These are phyloP conservation scores for Apodemia duryi DNA, from an alignment of 2,888 invertebrate species.

Conservation along the genomic window DNA sequence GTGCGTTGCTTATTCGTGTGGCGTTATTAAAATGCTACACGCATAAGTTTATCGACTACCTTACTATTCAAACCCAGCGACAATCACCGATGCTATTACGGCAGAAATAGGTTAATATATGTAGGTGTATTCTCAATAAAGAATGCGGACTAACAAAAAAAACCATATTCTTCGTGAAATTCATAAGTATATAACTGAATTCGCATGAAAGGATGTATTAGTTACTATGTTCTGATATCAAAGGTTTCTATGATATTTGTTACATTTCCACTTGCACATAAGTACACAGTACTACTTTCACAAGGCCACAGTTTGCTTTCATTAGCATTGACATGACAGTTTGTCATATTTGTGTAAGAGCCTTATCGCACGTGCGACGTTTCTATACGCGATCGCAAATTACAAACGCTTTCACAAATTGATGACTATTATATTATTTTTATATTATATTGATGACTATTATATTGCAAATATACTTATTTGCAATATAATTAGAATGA, in stretches of 20 bases:
- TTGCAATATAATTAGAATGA: not conserved
- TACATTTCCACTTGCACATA: not conserved
- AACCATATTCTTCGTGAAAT: not conserved
- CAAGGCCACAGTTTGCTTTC: slow-evolving; percentile 9
- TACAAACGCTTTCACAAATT: slow-evolving; percentile 12
- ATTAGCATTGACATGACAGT: slow-evolving; percentile 11
- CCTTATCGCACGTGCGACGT: slow-evolving; percentile 12
- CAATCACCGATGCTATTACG: no score
- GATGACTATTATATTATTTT: no score
- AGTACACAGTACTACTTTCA: not conserved
- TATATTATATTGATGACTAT: no score
- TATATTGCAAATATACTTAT: not conserved
- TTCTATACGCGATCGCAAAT: slow-evolving; percentile 5
- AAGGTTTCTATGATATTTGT: not conserved
- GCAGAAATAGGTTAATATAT: no score
- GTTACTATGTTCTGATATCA: not conserved
- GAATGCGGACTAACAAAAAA: not conserved
- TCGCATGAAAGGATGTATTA: not conserved
- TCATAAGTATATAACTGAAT: not conserved
- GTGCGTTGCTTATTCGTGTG: no score
- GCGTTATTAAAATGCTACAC: no score
- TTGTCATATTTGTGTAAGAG: slow-evolving; percentile 10
- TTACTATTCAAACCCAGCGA: no score
- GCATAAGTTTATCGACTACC: no score
- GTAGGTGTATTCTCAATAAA: no score